phyloP scores from a whole-genome alignment of 30 jellyfish, hydroid and myxozoan genomes.

The Turritopsis dohrnii region DNA sequence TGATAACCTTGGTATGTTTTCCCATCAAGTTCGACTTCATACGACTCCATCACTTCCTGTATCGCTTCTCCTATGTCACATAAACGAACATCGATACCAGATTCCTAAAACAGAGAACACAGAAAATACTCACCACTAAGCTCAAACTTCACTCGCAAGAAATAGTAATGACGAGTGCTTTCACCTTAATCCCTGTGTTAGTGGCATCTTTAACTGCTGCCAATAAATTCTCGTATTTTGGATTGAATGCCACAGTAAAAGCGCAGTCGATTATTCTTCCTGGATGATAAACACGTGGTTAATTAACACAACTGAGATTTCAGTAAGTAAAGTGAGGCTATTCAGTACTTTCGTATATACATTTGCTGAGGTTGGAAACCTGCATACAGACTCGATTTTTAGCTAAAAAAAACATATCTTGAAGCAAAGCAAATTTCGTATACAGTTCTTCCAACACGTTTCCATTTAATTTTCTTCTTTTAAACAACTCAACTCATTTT shows the following conservation, averaged over 20 bases:
- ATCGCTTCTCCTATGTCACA: constrained; percentile 99
- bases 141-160: not conserved
- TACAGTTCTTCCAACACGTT: too few relatives aligned
- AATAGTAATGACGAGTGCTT: not conserved
- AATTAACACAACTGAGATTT: not conserved
- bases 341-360: too few relatives aligned
- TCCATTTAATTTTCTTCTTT: too few relatives aligned
- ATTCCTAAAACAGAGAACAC: constrained; percentile 49
- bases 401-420: too few relatives aligned
- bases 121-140: not conserved
- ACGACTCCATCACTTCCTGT: constrained; percentile 98
- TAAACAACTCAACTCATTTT: too few relatives aligned
- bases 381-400: too few relatives aligned
- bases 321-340: too few relatives aligned
- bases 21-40: constrained; percentile 96
- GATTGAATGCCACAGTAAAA: constrained; percentile 95
- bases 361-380: too few relatives aligned
- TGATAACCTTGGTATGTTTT: constrained; percentile 97
- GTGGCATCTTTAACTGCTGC: constrained; percentile 97
- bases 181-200: constrained; percentile 94
- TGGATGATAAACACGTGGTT: not conserved
- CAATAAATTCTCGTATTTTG: constrained; percentile 84
- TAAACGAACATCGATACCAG: constrained; percentile 97
- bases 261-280: constrained; percentile 98
- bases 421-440: too few relatives aligned